Percentiles rank a stretch among this genome's conserved stretches.
Evolutionary conservation across 2,888 invertebrate species (phyloP).

Genomic region (Hirtodrosophila cameraria): DNA sequence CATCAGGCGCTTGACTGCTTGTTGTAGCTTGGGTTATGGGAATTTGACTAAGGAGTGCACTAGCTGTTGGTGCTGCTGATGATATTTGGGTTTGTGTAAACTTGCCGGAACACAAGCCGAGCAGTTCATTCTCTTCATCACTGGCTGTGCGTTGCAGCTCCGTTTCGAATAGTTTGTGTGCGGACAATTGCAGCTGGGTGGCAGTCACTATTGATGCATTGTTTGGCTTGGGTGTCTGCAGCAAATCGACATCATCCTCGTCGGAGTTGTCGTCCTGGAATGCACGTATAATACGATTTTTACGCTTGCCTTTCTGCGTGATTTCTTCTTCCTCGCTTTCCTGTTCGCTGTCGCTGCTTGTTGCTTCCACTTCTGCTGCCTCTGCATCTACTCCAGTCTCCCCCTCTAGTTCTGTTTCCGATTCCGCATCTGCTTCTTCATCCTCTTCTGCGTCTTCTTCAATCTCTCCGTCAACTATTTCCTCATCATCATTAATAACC

Average conservation of each 20-base stretch:
- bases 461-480: constrained; percentile 74
- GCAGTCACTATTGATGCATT: constrained; percentile 35
- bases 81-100: constrained; percentile 84
- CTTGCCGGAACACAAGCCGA: constrained; percentile 86
- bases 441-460: constrained; percentile 75
- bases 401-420: constrained; percentile 61
- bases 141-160: constrained; percentile 60
- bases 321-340: constrained; percentile 71
- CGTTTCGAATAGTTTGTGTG: constrained; percentile 67
- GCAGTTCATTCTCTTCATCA: constrained; percentile 84
- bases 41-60: constrained; percentile 78
- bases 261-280: constrained; percentile 81
- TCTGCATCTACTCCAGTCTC: constrained; percentile 59
- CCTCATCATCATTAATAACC: constrained; percentile 59
- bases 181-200: constrained; percentile 55
- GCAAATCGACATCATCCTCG: constrained; percentile 74
- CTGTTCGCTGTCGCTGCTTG: constrained; percentile 60
- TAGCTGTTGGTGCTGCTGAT: constrained; percentile 29
- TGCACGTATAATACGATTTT: constrained; percentile 83
- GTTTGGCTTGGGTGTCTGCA: constrained; percentile 64
- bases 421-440: constrained; percentile 83
- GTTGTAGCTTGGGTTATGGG: constrained; percentile 73
- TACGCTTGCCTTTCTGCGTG: constrained; percentile 79
- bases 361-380: constrained; percentile 53
- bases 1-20: constrained; percentile 82